phyloP scores from a whole-genome alignment of 2,113 vertebrate genomes.

The Lonchura striata region DNA sequence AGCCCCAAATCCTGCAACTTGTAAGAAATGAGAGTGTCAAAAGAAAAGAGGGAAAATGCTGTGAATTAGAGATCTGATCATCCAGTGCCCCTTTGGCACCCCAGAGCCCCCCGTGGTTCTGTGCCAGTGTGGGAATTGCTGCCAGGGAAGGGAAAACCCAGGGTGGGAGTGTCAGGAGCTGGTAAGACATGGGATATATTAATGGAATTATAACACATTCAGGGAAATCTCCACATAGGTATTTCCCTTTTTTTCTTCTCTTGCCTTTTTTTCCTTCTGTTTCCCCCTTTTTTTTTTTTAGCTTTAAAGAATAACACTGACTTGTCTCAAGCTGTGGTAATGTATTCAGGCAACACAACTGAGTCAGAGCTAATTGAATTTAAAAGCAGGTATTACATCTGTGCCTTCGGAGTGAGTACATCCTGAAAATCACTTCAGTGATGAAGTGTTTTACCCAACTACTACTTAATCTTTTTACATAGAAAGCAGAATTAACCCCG shows the following conservation, averaged over 20 bases:
- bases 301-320: constrained; percentile 17
- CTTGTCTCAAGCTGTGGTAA: constrained; percentile 73
- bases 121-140: accelerated
- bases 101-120: accelerated
- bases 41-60: not conserved
- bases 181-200: constrained; percentile 11
- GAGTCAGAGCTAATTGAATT: constrained; percentile 79
- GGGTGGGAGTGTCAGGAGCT: not conserved
- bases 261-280: not conserved
- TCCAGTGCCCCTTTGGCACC: accelerated
- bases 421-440: constrained; percentile 24
- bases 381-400: constrained; percentile 78
- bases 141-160: not conserved
- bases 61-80: accelerated
- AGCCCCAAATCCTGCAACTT: not conserved
- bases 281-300: not conserved
- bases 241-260: not conserved
- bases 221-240: constrained; percentile 63
- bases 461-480: constrained; percentile 30
- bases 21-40: accelerated
- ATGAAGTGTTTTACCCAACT: constrained; percentile 50
- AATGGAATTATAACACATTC: constrained; percentile 67
- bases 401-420: constrained; percentile 56
- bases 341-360: constrained; percentile 69
- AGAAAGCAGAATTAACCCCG: constrained; percentile 20